A percentile compares a stretch with the other conserved stretches of the same genome.
phyloP scores from a whole-genome alignment of 2,113 vertebrate species.

The Natator depressus region DNA sequence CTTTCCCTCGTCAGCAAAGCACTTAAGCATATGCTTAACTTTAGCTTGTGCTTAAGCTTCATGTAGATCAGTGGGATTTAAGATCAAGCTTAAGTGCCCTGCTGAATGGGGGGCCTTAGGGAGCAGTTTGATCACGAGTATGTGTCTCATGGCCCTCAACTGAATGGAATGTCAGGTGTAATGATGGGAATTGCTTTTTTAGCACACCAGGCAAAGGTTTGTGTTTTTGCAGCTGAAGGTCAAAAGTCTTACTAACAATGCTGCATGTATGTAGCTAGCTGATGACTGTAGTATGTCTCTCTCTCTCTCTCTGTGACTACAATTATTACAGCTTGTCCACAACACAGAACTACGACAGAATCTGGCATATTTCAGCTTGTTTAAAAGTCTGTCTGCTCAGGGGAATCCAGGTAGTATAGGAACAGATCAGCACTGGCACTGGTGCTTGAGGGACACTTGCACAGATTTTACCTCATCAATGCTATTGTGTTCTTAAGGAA shows the following conservation, averaged over 20 bases:
- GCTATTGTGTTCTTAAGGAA: fast-evolving
- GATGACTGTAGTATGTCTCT: not conserved
- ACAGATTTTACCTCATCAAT: not conserved
- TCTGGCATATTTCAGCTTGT: fast-evolving
- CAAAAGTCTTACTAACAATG: not conserved
- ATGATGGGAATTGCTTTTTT: not conserved
- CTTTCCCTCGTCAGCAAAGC: not conserved
- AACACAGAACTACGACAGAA: not conserved
- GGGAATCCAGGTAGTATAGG: not conserved
- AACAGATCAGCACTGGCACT: not conserved
- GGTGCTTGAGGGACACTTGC: fast-evolving
- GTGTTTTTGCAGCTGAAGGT: not conserved
- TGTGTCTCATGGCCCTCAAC: not conserved
- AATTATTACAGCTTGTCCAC: not conserved
- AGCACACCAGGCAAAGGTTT: not conserved
- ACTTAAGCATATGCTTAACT: not conserved
- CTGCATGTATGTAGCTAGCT: fast-evolving
- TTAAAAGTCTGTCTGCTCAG: fast-evolving
- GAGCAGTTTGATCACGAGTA: not conserved
- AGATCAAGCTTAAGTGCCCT: not conserved
- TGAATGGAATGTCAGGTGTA: not conserved
- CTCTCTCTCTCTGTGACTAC: not conserved
- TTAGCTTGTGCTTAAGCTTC: not conserved
- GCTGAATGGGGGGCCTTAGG: not conserved
- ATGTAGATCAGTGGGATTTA: fast-evolving